Conservation (phyloP, 2,888 invertebrate species). For the Gonocerus acuteangulatus region DNA sequence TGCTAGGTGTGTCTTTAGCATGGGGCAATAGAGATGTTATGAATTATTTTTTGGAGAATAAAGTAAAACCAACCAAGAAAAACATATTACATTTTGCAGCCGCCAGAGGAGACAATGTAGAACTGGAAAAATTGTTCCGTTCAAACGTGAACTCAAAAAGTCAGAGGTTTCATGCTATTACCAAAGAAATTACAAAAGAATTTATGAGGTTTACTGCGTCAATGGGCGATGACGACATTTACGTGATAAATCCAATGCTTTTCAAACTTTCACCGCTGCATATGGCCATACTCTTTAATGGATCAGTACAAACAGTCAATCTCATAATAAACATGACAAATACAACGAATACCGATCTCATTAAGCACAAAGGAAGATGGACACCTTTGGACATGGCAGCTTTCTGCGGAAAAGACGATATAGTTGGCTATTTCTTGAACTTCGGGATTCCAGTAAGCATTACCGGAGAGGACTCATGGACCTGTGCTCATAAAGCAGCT, state of each 20-base stretch:
- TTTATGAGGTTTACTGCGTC: not conserved
- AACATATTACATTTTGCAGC: not conserved
- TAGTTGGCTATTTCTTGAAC: not conserved
- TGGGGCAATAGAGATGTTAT: not conserved
- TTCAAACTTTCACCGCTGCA: not conserved
- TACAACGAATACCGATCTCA: not conserved
- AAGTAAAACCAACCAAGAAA: not conserved
- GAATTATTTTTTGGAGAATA: not conserved
- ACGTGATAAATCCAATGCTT: not conserved
- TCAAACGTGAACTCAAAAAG: not conserved
- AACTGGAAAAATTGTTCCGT: not conserved
- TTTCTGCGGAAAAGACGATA: not conserved
- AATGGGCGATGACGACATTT: not conserved
- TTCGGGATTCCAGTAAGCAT: not conserved
- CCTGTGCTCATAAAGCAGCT: not conserved
- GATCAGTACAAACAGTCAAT: not conserved
- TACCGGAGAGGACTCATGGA: not conserved
- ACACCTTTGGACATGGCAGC: not conserved
- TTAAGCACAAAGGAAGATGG: not conserved
- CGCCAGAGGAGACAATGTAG: not conserved
- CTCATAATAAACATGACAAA: not conserved
- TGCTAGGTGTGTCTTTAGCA: not conserved
- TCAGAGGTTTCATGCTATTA: not conserved
- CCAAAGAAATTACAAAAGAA: not conserved
- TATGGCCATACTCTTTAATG: constrained; percentile 1